Base-by-base conservation (phyloP, 1,140 invertebrate species). In the Drosophila virilis region DNA sequence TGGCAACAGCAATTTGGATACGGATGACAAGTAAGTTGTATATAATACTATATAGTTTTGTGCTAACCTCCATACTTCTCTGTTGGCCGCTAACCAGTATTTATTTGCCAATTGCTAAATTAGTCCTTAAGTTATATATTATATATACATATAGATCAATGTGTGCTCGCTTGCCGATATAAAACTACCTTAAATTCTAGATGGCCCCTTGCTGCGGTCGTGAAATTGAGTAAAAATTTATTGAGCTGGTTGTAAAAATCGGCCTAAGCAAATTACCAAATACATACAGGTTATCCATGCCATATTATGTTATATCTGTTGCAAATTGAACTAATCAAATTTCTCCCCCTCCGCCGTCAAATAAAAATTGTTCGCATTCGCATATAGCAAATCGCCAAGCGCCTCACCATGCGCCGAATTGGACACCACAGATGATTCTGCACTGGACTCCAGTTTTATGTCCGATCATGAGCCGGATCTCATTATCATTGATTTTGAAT, bases 401-500 rank as follows among this genome's bases (percentile, higher is more conserved):
- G 22, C 60, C 1, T 82, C 83, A 8, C 75, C 84, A 42, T 78
- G 80, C 40, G 64, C 48, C 2, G 81, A 82, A 61, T 6, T 91
- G 68, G 83, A 91, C 45, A 84, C 88, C 8, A 88, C 89, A 6
- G 81, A 78, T 42, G 89, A 91, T 52, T 89, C 89, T 1, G 83
- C 80, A 10, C n/a, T 91, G 66, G 80, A 81, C 62, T 62, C 74
- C 38, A 89, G 80, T 68, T 77, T 90, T 32, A 90, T 55, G 13
- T 62, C 46, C 66, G 93, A 93, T 55, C 76, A 71, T 7, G 94
- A 95, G 69, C 93, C 94, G n/a, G 94, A 95, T 78, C 91, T 97
- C 33, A 95, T 96, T 10, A 94, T 98, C 28, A 97, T 98, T 88
- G 98, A 99, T 92, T 98, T 97, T 92, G 98, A 99, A 93, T 99